These are phyloP conservation scores for Ranitomeya imitator DNA, from an alignment of 2,113 vertebrate species.

Conservation along the genomic window DNA sequence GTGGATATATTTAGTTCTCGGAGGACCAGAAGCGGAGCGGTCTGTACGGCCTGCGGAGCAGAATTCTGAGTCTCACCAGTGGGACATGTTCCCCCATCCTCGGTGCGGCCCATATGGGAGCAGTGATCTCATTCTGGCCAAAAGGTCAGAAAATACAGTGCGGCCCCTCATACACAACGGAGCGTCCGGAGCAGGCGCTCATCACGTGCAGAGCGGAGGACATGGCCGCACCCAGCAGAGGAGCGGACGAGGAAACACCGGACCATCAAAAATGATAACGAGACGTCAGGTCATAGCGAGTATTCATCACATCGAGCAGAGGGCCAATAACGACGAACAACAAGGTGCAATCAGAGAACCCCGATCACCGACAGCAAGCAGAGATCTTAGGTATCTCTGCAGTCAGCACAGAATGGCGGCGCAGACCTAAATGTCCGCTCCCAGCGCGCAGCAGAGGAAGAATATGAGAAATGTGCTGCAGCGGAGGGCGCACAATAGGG, in stretches of 20 bases:
- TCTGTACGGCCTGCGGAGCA: not conserved
- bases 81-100: not conserved
- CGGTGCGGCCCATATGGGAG: not conserved
- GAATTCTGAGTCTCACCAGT: not conserved
- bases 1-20: not conserved
- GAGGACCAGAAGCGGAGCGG: not conserved
- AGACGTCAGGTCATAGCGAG: too few relatives aligned
- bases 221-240: not conserved
- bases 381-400: not conserved
- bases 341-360: too few relatives aligned
- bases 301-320: too few relatives aligned
- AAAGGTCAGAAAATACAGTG: not conserved
- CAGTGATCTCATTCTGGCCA: not conserved
- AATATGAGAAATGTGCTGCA: not conserved
- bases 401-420: too few relatives aligned
- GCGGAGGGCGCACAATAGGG: not conserved
- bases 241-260: too few relatives aligned
- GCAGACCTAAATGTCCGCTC: not conserved
- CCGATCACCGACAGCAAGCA: too few relatives aligned
- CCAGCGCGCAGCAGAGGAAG: not conserved
- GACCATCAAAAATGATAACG: not conserved
- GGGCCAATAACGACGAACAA: too few relatives aligned
- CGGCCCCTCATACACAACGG: not conserved
- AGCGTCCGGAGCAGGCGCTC: not conserved
- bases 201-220: not conserved